A percentile compares a stretch with the other conserved stretches of the same genome.
phyloP scores from a whole-genome alignment of 2,888 invertebrate species.

The Melitaea athalia region DNA sequence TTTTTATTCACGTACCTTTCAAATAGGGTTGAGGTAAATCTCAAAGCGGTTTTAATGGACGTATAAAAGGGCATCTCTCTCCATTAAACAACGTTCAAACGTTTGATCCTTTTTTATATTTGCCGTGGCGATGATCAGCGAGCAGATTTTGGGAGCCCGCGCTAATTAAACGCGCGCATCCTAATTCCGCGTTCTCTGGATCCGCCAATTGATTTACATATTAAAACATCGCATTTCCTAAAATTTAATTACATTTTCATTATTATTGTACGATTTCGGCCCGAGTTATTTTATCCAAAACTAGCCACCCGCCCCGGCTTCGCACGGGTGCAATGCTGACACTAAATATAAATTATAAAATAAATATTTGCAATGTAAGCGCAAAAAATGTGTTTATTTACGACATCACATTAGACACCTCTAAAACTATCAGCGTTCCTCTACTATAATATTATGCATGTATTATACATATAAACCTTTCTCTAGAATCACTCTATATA shows the following conservation, averaged over 20 bases:
- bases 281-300: neutral
- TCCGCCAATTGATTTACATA: neutral
- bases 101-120: constrained; percentile 81
- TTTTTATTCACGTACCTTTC: constrained; percentile 65
- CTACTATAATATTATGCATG: no score
- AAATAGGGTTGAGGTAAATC: constrained; percentile 66
- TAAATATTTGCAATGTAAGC: no score
- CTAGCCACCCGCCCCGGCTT: no score
- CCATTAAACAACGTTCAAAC: constrained; percentile 82
- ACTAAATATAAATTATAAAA: no score
- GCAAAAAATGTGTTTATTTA: no score
- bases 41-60: constrained; percentile 80
- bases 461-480: no score
- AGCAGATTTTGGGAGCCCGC: constrained; percentile 63
- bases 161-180: constrained; percentile 64
- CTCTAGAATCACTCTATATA: no score
- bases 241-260: neutral
- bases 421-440: no score
- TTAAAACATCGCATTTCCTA: neutral
- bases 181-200: constrained; percentile 19
- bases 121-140: constrained; percentile 71
- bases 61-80: constrained; percentile 78
- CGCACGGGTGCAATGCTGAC: no score
- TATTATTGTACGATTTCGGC: neutral
- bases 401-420: no score